Evolutionary conservation across 2,113 vertebrate species (phyloP).

Genomic region (Piprites chloris): DNA sequence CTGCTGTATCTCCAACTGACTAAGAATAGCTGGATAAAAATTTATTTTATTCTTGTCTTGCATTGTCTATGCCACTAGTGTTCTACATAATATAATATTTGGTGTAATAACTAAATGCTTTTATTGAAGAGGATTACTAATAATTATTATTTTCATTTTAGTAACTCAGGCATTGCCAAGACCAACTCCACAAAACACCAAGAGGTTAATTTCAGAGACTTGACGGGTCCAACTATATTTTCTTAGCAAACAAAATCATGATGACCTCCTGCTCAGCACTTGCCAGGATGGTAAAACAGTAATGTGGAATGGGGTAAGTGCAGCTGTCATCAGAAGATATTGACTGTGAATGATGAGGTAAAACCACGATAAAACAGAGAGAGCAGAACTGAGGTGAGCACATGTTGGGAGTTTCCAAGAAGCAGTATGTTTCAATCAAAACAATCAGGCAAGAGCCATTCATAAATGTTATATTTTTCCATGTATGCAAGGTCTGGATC

Average conservation of each 20-base stretch:
- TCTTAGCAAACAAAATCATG: not conserved
- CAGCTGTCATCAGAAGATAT: not conserved
- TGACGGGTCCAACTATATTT: not conserved
- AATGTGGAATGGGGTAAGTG: not conserved
- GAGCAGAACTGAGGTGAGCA: not conserved
- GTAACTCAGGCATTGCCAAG: not conserved
- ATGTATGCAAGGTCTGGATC: not conserved
- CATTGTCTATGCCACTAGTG: not conserved
- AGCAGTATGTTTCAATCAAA: not conserved
- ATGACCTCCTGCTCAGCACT: not conserved
- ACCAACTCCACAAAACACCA: not conserved
- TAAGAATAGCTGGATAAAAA: not conserved
- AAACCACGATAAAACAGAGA: not conserved
- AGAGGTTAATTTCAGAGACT: not conserved
- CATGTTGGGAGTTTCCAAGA: not conserved
- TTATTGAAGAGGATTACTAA: not conserved
- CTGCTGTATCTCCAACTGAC: not conserved
- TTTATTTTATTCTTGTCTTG: not conserved
- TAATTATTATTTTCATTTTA: not conserved
- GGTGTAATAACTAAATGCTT: not conserved
- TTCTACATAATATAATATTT: not conserved
- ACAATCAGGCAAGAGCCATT: not conserved
- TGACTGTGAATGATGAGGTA: not conserved
- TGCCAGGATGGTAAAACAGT: not conserved
- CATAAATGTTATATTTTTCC: not conserved